Conservation (phyloP, 2,113 vertebrate genomes). For the Aldabrachelys gigantea region DNA sequence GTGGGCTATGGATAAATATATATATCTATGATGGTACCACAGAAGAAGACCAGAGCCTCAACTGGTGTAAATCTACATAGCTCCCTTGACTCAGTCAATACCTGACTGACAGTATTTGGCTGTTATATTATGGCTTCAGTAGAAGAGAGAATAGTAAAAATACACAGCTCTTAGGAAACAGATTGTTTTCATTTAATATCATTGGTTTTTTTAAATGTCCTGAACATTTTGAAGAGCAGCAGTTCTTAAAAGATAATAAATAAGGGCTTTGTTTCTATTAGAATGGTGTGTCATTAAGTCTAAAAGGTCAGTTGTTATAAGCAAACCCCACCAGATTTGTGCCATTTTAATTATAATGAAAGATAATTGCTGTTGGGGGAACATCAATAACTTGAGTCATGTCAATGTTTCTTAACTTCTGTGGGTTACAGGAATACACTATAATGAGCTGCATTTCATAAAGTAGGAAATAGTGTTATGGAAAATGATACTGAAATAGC, state of each 20-base stretch:
- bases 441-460: neutral
- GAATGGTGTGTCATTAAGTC: neutral
- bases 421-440: neutral
- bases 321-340: neutral
- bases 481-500: neutral
- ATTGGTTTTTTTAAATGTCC: neutral
- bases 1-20: neutral
- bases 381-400: neutral
- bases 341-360: conserved; percentile 8
- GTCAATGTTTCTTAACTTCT: conserved; percentile 42
- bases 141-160: neutral
- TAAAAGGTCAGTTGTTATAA: neutral
- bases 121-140: neutral
- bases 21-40: neutral
- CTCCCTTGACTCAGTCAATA: neutral
- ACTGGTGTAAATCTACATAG: neutral
- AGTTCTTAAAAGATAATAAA: neutral
- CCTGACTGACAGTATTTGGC: neutral
- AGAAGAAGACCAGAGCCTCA: neutral
- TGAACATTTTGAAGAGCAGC: neutral
- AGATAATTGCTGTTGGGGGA: conserved; percentile 9
- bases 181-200: neutral
- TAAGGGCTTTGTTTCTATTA: neutral
- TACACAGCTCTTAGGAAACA: neutral
- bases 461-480: neutral